Percentiles rank a stretch among this genome's conserved stretches.
Evolutionary conservation across 2,113 vertebrate species (phyloP).

Genomic region (Pogona vitticeps): DNA sequence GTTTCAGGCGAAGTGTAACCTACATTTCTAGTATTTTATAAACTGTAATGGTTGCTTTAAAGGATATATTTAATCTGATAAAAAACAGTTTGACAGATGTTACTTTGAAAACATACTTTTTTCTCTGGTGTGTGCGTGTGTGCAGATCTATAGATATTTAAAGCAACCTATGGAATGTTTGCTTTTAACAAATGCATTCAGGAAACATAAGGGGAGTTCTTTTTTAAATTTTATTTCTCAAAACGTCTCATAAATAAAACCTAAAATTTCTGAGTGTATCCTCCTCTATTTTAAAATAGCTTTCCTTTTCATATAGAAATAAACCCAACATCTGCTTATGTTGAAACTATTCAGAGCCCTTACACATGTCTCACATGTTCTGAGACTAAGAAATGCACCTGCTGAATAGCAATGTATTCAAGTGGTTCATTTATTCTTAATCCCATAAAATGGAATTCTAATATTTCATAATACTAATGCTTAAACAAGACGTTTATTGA

Average conservation of each 20-base stretch:
- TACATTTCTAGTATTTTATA: conserved; percentile 62
- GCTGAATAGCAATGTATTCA: conserved; percentile 38
- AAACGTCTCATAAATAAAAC: neutral
- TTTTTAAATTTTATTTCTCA: conserved; percentile 20
- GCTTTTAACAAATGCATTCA: conserved; percentile 32
- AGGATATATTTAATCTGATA: conserved; percentile 71
- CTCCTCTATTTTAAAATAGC: neutral
- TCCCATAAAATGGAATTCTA: conserved; percentile 35
- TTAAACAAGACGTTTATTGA: conserved; percentile 34
- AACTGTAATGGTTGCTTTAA: conserved; percentile 51
- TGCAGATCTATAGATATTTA: neutral
- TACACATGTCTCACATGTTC: neutral
- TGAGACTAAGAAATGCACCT: conserved; percentile 32
- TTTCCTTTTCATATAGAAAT: conserved; percentile 34
- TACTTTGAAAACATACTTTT: conserved; percentile 68
- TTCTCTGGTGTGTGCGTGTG: conserved; percentile 36
- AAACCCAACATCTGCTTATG: conserved; percentile 44
- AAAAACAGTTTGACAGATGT: conserved; percentile 71
- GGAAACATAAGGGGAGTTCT: conserved; percentile 33
- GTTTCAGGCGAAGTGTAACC: conserved; percentile 50
- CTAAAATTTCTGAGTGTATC: conserved; percentile 1
- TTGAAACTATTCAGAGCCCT: neutral
- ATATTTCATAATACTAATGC: conserved; percentile 30
- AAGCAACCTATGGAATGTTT: conserved; percentile 5
- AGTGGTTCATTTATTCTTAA: conserved; percentile 11